A percentile compares a stretch with the other conserved stretches of the same genome.
Conservation (phyloP, 2,888 invertebrate species). For the Thera britannica region DNA sequence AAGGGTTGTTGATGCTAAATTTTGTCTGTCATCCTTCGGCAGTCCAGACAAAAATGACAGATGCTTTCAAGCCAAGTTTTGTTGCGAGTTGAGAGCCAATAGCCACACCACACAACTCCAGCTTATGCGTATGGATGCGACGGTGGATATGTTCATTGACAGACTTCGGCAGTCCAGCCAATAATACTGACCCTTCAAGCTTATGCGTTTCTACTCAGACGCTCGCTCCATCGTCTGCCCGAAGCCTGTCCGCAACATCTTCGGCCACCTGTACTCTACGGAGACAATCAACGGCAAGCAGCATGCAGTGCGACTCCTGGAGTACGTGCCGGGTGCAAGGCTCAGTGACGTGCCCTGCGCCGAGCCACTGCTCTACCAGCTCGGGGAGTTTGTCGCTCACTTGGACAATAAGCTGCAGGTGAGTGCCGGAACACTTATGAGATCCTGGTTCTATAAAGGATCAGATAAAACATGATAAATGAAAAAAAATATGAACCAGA, state of each 20-base stretch:
- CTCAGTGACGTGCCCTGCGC: slow-evolving; percentile 86
- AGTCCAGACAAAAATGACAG: too few species aligned
- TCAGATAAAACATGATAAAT: too few species aligned
- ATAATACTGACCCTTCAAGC: background rate
- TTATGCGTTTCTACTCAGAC: slow-evolving; percentile 62
- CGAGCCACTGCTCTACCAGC: slow-evolving; percentile 87
- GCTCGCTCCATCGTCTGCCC: slow-evolving; percentile 88
- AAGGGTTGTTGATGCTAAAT: too few species aligned
- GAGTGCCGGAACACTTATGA: slow-evolving; percentile 24
- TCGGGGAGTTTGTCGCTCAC: slow-evolving; percentile 89
- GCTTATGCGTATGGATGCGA: too few species aligned
- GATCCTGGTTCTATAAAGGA: too few species aligned
- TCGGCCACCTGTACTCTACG: slow-evolving; percentile 86
- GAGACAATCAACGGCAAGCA: slow-evolving; percentile 77
- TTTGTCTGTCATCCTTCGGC: too few species aligned
- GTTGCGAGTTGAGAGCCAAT: too few species aligned
- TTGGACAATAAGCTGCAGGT: slow-evolving; percentile 89
- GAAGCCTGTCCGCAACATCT: slow-evolving; percentile 88
- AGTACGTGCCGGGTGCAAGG: slow-evolving; percentile 90
- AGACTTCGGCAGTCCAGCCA: too few species aligned
- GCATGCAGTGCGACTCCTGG: slow-evolving; percentile 90
- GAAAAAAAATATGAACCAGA: too few species aligned
- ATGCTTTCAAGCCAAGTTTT: too few species aligned
- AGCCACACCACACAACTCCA: too few species aligned
- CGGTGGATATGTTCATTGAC: too few species aligned